A percentile compares a stretch with the other conserved stretches of the same genome.
These are phyloP conservation scores for Cetonia aurata DNA, from an alignment of 2,888 invertebrate species.

Conservation along the genomic window DNA sequence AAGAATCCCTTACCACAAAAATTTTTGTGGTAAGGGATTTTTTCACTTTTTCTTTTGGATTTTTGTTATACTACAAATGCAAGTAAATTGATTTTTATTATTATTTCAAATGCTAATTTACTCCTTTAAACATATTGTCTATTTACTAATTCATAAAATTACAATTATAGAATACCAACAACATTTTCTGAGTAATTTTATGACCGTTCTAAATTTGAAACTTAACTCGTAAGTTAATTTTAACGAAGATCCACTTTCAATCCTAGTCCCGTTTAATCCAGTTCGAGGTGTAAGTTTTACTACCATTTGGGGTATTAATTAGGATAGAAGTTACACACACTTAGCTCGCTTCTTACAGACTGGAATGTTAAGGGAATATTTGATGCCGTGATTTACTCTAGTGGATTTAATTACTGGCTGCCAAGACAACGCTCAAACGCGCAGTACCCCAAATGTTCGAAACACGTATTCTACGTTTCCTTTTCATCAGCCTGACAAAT, in stretches of 20 bases:
- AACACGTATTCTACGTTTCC: conserved; percentile 3
- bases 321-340: conserved; percentile 31
- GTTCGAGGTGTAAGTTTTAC: conserved; percentile 19
- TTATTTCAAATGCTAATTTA: too few species aligned
- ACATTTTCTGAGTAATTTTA: neutral
- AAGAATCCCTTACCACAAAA: too few species aligned
- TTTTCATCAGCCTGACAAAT: neutral
- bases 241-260: conserved; percentile 9
- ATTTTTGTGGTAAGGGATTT: too few species aligned
- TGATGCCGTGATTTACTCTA: conserved; percentile 30
- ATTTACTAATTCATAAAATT: too few species aligned
- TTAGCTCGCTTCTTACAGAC: conserved; percentile 32
- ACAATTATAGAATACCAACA: neutral
- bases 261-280: conserved; percentile 9
- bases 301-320: conserved; percentile 31
- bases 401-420: conserved; percentile 31
- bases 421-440: conserved; percentile 7
- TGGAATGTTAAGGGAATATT: conserved; percentile 29
- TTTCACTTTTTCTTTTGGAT: too few species aligned
- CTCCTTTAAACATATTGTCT: too few species aligned
- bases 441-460: neutral
- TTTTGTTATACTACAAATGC: too few species aligned
- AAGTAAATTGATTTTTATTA: too few species aligned
- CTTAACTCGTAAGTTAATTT: conserved; percentile 1
- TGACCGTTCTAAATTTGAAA: neutral